phyloP scores from a whole-genome alignment of 2,888 invertebrate species.

The Phanerotoma sp. region DNA sequence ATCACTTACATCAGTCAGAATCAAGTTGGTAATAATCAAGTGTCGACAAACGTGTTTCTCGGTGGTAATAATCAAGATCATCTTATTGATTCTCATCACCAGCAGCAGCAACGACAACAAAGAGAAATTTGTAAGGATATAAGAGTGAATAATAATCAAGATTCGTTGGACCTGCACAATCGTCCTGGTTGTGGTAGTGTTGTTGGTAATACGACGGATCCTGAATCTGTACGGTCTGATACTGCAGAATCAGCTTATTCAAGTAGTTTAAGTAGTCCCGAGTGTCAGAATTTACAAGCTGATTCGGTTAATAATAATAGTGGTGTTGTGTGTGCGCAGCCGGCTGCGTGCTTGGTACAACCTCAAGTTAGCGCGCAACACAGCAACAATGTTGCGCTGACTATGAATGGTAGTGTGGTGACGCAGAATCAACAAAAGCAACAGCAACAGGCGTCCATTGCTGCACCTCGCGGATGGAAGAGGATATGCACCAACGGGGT shows the following conservation, averaged over 20 bases:
- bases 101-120: conserved; percentile 4
- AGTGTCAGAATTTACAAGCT: conserved; percentile 44
- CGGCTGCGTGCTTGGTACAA: conserved; percentile 45
- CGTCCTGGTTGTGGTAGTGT: conserved; percentile 20
- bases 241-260: conserved; percentile 62
- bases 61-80: neutral
- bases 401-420: conserved; percentile 32
- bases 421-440: conserved; percentile 34
- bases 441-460: conserved; percentile 51
- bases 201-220: conserved; percentile 40
- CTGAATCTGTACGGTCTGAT: conserved; percentile 63
- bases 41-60: neutral
- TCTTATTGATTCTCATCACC: conserved; percentile 7
- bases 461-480: conserved; percentile 78
- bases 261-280: conserved; percentile 59
- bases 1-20: conserved; percentile 1
- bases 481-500: conserved; percentile 70
- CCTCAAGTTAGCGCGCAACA: conserved; percentile 33
- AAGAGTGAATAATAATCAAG: conserved; percentile 7
- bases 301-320: conserved; percentile 30
- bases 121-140: neutral
- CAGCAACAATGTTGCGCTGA: conserved; percentile 32
- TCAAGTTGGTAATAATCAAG: neutral
- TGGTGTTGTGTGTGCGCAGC: conserved; percentile 55
- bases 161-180: conserved; percentile 14